Percentiles rank a stretch among this genome's conserved stretches.
Evolutionary conservation across 2,888 invertebrate genomes (phyloP).

Genomic region (Andrena praecox): DNA sequence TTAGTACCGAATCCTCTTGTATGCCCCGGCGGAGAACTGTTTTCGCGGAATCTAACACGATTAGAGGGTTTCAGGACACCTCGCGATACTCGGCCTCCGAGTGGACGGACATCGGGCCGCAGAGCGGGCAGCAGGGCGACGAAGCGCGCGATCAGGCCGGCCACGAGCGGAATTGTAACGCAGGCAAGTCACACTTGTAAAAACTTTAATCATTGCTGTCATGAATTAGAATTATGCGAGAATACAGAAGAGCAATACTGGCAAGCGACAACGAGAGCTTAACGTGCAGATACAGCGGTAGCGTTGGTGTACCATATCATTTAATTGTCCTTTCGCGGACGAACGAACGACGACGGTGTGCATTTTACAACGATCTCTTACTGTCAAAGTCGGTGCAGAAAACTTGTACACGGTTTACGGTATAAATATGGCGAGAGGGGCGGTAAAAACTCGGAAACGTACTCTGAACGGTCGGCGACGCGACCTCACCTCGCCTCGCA

Average conservation of each 20-base stretch:
- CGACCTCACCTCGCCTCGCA: slow-evolving; percentile 21
- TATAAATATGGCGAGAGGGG: slow-evolving; percentile 65
- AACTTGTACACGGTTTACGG: slow-evolving; percentile 62
- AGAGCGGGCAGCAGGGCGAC: background rate
- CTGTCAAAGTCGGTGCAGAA: slow-evolving; percentile 68
- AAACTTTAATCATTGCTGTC: slow-evolving; percentile 81
- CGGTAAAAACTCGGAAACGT: slow-evolving; percentile 59
- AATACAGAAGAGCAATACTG: slow-evolving; percentile 83
- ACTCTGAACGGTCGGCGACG: slow-evolving; percentile 48
- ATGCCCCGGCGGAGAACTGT: background rate
- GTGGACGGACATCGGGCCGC: slow-evolving; percentile 5
- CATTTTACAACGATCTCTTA: slow-evolving; percentile 69
- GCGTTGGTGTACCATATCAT: slow-evolving; percentile 78
- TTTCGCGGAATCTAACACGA: slow-evolving; percentile 1
- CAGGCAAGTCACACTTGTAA: slow-evolving; percentile 81
- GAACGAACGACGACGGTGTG: slow-evolving; percentile 65
- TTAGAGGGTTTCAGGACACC: slow-evolving; percentile 59
- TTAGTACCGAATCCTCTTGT: slow-evolving; percentile 44
- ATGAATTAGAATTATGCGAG: slow-evolving; percentile 80
- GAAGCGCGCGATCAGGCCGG: background rate
- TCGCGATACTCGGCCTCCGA: slow-evolving; percentile 53
- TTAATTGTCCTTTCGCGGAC: slow-evolving; percentile 49
- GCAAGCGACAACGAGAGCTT: slow-evolving; percentile 82
- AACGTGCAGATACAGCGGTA: slow-evolving; percentile 81
- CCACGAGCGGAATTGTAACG: slow-evolving; percentile 18